Evolutionary conservation across 2,888 invertebrate genomes (phyloP), one percentile per base, ranked within the genome.

Genomic region (Blera fallax): DNA sequence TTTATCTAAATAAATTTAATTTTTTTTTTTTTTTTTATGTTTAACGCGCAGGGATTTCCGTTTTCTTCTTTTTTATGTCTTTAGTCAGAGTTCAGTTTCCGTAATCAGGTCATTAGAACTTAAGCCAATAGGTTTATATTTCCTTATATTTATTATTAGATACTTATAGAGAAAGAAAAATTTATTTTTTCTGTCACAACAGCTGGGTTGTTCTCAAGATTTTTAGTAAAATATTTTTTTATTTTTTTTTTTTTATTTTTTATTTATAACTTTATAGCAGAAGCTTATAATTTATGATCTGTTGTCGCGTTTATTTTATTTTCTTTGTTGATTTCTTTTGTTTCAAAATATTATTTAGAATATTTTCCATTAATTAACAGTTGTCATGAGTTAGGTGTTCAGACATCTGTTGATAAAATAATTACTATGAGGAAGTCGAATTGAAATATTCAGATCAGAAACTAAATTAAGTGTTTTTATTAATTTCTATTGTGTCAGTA

Each of bases 91-190:
- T 88, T 89, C 88, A 89, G 88, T 89, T 89, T 67, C 88, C 88
- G 88, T 88, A 89, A 89, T 89, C 89, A 88, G 89, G 89, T 89
- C 89, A 89, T 89, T 87, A 88, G 89, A 89, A 87, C 88, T 89
- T 87, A 88, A 88, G 88, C 88, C 88, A 88, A 89, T 88, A 87
- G 88, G 87, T 88, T 87, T 87, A 52, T 40, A 48, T 60, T 74
- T 67, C 58, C 52, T 60, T 29, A 80, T 5, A 74, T 24, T 73
- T 73, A 80, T 65, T 56, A 50, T 73, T 80, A 80, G 80, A 79
- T 18, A 50, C 7, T 5, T 14, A 43, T 3, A 43, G 16, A 54
- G 18, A 43, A 6, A 16, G 18, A 52, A 60, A 64, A 64, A 64
- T 37, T 64, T 48, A 0, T 45, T 48, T 72, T 79, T 73, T 58